phyloP scores from a whole-genome alignment of 2,888 invertebrate species.

The Lottia scabra region DNA sequence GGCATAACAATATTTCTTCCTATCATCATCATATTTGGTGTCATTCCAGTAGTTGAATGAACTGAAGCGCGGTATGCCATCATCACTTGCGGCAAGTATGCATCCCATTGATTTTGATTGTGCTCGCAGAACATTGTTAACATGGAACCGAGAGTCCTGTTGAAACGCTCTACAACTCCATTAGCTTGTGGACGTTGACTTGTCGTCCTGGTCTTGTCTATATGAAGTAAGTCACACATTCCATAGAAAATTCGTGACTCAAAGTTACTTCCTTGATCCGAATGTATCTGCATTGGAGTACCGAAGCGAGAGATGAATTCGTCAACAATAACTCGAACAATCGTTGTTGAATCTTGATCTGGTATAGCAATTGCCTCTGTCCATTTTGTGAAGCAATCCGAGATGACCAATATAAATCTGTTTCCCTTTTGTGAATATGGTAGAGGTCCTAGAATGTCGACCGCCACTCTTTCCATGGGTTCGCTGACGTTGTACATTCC shows the following conservation, averaged over 20 bases:
- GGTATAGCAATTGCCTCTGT: constrained; percentile 16
- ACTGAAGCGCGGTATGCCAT: constrained; percentile 33
- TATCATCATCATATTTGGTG: no score
- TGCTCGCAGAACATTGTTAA: no score
- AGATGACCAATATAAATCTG: constrained; percentile 10
- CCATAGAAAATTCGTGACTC: constrained; percentile 22
- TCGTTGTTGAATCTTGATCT: constrained; percentile 11
- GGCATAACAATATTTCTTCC: no score
- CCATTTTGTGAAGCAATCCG: constrained; percentile 22
- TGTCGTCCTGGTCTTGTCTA: constrained; percentile 26
- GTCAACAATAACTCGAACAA: constrained; percentile 14
- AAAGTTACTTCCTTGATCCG: constrained; percentile 22
- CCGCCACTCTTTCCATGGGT: constrained; percentile 14
- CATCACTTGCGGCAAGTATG: constrained; percentile 29
- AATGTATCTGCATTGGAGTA: constrained; percentile 16
- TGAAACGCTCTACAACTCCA: constrained; percentile 30
- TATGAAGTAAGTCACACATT: constrained; percentile 25
- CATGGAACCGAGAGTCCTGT: constrained; percentile 25
- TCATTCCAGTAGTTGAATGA: constrained; percentile 22
- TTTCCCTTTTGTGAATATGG: constrained; percentile 12
- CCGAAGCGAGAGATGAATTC: constrained; percentile 21
- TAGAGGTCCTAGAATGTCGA: constrained; percentile 17
- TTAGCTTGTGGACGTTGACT: constrained; percentile 25
- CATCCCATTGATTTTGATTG: no score
- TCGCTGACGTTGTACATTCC: constrained; percentile 1